Evolutionary conservation across 2,888 invertebrate genomes (phyloP).

Genomic region (Hydroisotoma schaefferi): DNA sequence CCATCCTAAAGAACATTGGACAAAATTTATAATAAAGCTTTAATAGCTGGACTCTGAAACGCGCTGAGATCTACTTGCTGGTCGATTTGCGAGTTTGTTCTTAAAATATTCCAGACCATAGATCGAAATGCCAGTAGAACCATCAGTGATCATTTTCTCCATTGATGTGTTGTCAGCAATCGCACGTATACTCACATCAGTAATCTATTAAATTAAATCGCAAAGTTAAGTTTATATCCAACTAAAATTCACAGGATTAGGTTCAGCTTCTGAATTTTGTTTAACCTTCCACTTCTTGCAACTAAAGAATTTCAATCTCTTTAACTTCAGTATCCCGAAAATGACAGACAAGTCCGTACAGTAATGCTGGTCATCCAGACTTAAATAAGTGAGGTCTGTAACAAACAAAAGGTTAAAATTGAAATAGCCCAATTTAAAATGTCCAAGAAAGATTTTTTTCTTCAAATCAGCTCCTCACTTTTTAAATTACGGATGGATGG

Average conservation of each 20-base stretch:
- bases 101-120: conserved; percentile 25
- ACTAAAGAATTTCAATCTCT: conserved; percentile 23
- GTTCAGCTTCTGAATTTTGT: not conserved
- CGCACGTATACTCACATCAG: conserved; percentile 26
- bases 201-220: conserved; percentile 16
- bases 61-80: too few species aligned
- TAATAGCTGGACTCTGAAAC: too few species aligned
- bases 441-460: not conserved
- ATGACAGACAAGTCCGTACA: conserved; percentile 33
- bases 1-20: too few species aligned
- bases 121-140: conserved; percentile 20
- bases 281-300: conserved; percentile 36
- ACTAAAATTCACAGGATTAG: not conserved
- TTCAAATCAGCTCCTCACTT: conserved; percentile 10
- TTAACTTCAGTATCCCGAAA: conserved; percentile 26
- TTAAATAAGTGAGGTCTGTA: conserved; percentile 26
- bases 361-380: conserved; percentile 25
- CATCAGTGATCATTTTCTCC: conserved; percentile 18
- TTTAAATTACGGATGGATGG: conserved; percentile 30
- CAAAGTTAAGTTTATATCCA: not conserved
- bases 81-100: conserved; percentile 8
- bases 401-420: conserved; percentile 1
- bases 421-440: not conserved
- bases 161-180: conserved; percentile 19
- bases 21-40: too few species aligned